Evolutionary conservation across 2,797 vertebrate genomes (phyloP).

Genomic region (Sebastiscus albofasciatus): DNA sequence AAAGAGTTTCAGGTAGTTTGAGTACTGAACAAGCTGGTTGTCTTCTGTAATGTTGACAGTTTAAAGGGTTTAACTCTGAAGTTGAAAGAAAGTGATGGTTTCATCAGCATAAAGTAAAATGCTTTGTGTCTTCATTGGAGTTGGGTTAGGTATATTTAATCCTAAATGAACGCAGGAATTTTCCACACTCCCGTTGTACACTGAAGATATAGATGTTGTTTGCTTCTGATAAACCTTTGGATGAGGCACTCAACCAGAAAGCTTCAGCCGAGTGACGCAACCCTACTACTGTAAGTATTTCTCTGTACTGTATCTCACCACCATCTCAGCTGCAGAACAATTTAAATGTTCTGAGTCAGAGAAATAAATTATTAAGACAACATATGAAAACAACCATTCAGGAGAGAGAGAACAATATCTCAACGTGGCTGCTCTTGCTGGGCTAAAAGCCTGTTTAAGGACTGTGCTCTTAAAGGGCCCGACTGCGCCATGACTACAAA

Average conservation of each 20-base stretch:
- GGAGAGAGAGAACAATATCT: not conserved
- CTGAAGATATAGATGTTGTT: slow-evolving; percentile 50
- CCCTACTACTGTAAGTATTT: slow-evolving; percentile 7
- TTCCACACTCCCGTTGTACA: slow-evolving; percentile 16
- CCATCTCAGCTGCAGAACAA: not conserved
- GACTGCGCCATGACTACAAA: no score
- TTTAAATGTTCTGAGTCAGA: not conserved
- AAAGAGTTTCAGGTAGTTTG: not conserved
- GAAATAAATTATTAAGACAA: slow-evolving; percentile 19
- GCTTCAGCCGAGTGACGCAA: slow-evolving; percentile 22
- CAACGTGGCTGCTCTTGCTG: not conserved
- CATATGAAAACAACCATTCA: not conserved
- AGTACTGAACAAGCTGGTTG: not conserved
- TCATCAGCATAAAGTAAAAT: not conserved
- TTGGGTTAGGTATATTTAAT: not conserved
- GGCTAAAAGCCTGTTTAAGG: not conserved
- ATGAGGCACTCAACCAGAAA: slow-evolving; percentile 45
- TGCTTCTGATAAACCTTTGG: slow-evolving; percentile 54
- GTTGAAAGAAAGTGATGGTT: not conserved
- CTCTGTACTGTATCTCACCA: slow-evolving; percentile 9
- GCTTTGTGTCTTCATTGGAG: not conserved
- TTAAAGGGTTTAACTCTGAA: not conserved
- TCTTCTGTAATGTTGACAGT: not conserved
- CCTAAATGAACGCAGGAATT: not conserved
- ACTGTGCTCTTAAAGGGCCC: no score